Evolutionary conservation across 2,888 invertebrate genomes (phyloP), one percentile per base, ranked within the genome.

Genomic region (Liposcelis brunnea): DNA sequence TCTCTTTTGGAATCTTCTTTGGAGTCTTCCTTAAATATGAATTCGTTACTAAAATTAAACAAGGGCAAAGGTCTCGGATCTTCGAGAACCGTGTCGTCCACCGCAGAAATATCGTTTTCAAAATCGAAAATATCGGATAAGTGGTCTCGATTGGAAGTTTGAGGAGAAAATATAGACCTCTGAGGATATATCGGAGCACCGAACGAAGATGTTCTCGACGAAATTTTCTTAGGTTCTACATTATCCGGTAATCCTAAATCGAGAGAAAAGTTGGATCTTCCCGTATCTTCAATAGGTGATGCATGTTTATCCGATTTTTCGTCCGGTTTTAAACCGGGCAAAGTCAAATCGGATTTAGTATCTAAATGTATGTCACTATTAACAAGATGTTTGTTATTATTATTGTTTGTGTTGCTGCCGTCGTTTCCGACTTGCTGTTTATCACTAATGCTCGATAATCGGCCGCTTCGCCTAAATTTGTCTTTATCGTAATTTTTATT

Each of bases 1-100:
- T 85, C 87, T 50, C 82, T 71, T 0, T 82, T 81, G 53, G 81
- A 81, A 55, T 82, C 81, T 59, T 87, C 87, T 57, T 81, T 81
- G 2, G 80, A 75, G 58, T 83, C 82, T 57, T 81, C 81, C 56
- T 80, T 78, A 56, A 80, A 77, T 50, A 80, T 65, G 55, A 75
- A 69, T 51, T 77, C 75, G 37, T 73, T 72, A 51, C 72, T 74
- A 47, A 77, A 74, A 5, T 72, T 70, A 58, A 80, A 80, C 1
- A 72, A 59, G 0, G 77, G 72, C 1, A 55, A 48, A 1, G 66
- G 61, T 2, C 73, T 74, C 8, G 26, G 8, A 50, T 79, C 73
- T 49, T 71, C 71, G 51, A 69, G 67, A 34, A 68, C 68, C 51
- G 69, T 66, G 46, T 70, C 76, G 52, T 77, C 76, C 37, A 72